These are phyloP conservation scores for Phyllostomus hastatus DNA, from an alignment of 2,113 vertebrate genomes.

Conservation along the genomic window DNA sequence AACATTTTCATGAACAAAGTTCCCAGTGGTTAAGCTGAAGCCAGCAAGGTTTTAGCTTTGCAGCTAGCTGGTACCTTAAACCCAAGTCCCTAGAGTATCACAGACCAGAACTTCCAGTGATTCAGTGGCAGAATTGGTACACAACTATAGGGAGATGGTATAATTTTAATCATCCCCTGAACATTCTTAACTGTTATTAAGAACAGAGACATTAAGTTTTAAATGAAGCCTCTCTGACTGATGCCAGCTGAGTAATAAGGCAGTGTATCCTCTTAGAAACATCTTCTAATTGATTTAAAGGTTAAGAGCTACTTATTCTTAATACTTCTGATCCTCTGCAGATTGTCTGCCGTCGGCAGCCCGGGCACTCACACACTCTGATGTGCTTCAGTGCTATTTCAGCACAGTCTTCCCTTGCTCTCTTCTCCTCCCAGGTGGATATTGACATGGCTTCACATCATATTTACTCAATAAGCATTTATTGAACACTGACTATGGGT, in stretches of 20 bases:
- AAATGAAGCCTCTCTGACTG: not conserved
- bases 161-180: not conserved
- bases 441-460: not conserved
- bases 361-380: too few relatives aligned
- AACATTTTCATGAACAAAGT: not conserved
- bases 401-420: not conserved
- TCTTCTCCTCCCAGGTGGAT: not conserved
- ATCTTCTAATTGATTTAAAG: constrained; percentile 29
- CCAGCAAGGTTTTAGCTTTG: not conserved
- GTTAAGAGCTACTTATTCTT: constrained; percentile 23
- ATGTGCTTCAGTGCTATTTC: not conserved
- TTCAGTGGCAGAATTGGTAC: not conserved
- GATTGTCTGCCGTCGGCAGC: too few relatives aligned
- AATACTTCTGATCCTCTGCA: not conserved
- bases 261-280: not conserved
- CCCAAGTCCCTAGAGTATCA: not conserved
- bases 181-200: constrained; percentile 11
- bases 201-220: constrained; percentile 8
- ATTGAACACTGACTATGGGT: not conserved
- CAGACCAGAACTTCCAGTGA: not conserved
- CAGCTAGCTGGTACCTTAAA: not conserved
- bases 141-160: not conserved
- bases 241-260: not conserved
- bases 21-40: not conserved
- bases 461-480: not conserved